Evolutionary conservation across 2,113 vertebrate genomes (phyloP).

Genomic region (Rhinopomastus cyanomelas): DNA sequence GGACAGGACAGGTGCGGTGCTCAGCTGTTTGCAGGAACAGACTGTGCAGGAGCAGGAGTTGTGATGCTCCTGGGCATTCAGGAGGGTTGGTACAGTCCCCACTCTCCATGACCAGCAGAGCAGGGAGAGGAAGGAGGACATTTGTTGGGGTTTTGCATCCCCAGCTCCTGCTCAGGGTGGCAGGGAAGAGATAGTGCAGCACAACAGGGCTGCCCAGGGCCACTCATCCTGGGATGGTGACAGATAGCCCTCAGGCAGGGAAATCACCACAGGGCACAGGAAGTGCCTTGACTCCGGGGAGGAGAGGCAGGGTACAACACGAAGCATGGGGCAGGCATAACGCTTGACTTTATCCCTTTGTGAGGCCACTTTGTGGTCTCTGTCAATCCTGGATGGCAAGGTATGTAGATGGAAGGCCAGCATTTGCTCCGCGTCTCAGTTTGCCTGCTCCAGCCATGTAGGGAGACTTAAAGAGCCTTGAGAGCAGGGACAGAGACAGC

Average conservation of each 20-base stretch:
- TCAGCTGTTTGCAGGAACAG: not conserved
- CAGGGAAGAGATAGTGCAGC: not conserved
- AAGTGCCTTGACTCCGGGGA: not conserved
- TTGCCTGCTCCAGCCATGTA: not conserved
- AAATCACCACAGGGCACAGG: fast-evolving
- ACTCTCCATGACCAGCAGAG: not conserved
- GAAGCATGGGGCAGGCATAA: not conserved
- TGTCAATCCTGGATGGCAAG: constrained; percentile 40
- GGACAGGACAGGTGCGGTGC: fast-evolving
- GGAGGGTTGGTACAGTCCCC: not conserved
- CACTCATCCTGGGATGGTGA: fast-evolving
- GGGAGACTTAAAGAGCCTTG: not conserved
- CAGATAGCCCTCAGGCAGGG: not conserved
- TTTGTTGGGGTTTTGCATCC: fast-evolving
- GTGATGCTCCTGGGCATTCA: fast-evolving
- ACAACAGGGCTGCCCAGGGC: not conserved
- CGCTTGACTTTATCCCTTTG: constrained; percentile 4
- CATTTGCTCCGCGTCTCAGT: constrained; percentile 45
- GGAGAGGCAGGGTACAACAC: not conserved
- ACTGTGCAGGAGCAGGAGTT: fast-evolving
- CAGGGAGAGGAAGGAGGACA: not conserved
- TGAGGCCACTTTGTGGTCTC: not conserved
- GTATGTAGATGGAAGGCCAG: constrained; percentile 16
- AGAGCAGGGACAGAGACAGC: not conserved
- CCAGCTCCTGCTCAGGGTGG: fast-evolving